A percentile compares a stretch with the other conserved stretches of the same genome.
Conservation (phyloP, 2,888 invertebrate genomes). For the Tenthredo notha region DNA sequence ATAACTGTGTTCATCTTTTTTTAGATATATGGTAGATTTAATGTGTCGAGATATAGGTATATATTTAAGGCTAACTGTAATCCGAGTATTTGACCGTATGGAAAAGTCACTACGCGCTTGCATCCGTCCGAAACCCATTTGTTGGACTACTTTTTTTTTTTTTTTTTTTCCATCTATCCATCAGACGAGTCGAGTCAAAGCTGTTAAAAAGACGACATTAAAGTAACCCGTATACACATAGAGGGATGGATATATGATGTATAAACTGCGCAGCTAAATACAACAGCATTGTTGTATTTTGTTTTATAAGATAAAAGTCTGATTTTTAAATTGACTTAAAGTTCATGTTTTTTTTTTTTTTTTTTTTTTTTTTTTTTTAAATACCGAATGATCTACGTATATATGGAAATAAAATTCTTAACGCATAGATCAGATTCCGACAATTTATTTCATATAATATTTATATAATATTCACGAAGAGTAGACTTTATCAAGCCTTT, state of each 20-base stretch:
- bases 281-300: background rate
- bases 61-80: background rate
- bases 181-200: slow-evolving; percentile 14
- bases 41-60: background rate
- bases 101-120: background rate
- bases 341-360: no score
- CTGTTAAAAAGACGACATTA: background rate
- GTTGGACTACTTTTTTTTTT: background rate
- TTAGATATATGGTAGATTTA: background rate
- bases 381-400: background rate
- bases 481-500: background rate
- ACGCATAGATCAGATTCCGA: background rate
- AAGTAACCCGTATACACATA: background rate
- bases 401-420: background rate
- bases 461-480: background rate
- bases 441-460: background rate
- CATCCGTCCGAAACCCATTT: background rate
- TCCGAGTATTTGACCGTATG: background rate
- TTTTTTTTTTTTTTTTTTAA: no score
- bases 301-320: background rate
- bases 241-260: background rate
- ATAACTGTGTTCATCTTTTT: background rate
- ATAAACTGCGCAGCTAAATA: background rate
- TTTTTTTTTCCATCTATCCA: background rate
- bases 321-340: background rate